Percentiles rank a stretch among this genome's conserved stretches.
Conservation (phyloP, 2,113 vertebrate genomes). For the Protomyctophum bolini region DNA sequence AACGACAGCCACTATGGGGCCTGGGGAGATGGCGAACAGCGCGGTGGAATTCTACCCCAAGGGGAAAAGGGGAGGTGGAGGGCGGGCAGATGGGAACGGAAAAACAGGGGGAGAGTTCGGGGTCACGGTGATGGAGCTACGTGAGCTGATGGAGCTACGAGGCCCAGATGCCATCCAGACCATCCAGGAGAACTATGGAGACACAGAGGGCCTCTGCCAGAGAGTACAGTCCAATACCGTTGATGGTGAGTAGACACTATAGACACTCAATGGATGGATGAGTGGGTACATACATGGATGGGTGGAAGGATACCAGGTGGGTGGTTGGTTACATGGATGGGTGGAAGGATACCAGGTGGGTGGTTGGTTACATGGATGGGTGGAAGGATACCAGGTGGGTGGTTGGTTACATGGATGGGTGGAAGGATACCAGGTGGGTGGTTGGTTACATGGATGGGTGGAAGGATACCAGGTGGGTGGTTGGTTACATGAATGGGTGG, state of each 20-base stretch:
- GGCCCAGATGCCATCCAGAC: constrained; percentile 87
- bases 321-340: constrained; percentile 11
- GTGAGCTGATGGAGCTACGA: constrained; percentile 89
- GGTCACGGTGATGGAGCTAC: constrained; percentile 84
- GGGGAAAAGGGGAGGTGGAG: constrained; percentile 57
- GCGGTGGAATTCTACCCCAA: constrained; percentile 91
- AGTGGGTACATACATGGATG: not conserved
- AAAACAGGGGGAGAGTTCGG: constrained; percentile 81
- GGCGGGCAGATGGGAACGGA: constrained; percentile 72
- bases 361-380: too few species aligned
- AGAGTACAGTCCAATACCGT: constrained; percentile 86
- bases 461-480: too few species aligned
- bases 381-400: too few species aligned
- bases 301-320: not conserved
- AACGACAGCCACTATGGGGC: constrained; percentile 83
- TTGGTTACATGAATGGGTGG: too few species aligned
- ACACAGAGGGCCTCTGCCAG: constrained; percentile 85
- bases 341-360: too few species aligned
- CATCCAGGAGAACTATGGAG: constrained; percentile 85
- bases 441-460: too few species aligned
- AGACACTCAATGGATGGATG: not conserved
- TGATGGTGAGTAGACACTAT: constrained; percentile 78
- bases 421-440: too few species aligned
- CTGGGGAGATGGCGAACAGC: constrained; percentile 91
- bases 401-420: too few species aligned